phyloP scores from a whole-genome alignment of 2,113 vertebrate genomes.

The Clarias gariepinus region DNA sequence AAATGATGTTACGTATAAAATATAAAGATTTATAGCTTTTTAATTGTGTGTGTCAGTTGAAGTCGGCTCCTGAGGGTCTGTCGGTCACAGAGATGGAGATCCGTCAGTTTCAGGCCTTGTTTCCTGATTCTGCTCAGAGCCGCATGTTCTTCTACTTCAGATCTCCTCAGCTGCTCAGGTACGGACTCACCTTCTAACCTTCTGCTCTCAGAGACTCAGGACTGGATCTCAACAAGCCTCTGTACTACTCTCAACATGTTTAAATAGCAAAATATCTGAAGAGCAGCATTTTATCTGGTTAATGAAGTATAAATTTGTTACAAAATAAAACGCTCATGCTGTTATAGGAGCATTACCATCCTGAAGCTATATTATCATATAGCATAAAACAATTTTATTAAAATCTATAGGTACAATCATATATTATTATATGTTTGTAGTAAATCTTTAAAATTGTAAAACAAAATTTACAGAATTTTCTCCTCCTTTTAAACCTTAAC shows the following conservation, averaged over 20 bases:
- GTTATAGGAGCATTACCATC: not conserved
- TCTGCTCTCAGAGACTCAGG: not conserved
- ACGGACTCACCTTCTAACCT: not conserved
- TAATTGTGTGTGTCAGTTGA: slow-evolving; percentile 65
- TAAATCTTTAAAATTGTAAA: not conserved
- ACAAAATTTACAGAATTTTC: not conserved
- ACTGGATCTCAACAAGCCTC: not conserved
- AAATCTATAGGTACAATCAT: too few relatives aligned
- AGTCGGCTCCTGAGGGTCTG: slow-evolving; percentile 71
- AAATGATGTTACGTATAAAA: too few relatives aligned
- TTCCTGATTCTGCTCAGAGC: slow-evolving; percentile 55
- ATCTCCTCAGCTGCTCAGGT: slow-evolving; percentile 72
- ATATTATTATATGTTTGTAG: too few relatives aligned
- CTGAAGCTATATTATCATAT: too few relatives aligned
- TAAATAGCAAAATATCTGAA: not conserved
- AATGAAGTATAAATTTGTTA: not conserved
- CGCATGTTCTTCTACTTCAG: slow-evolving; percentile 81
- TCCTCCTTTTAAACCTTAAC: too few relatives aligned
- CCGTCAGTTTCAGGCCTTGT: slow-evolving; percentile 78
- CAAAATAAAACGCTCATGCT: not conserved
- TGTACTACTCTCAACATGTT: not conserved
- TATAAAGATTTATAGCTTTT: not conserved
- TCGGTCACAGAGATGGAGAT: slow-evolving; percentile 88
- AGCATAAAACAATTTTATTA: too few relatives aligned
- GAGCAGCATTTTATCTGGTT: not conserved